Evolutionary conservation across 2,113 vertebrate species (phyloP).

Genomic region (Psittacara wagleri): DNA sequence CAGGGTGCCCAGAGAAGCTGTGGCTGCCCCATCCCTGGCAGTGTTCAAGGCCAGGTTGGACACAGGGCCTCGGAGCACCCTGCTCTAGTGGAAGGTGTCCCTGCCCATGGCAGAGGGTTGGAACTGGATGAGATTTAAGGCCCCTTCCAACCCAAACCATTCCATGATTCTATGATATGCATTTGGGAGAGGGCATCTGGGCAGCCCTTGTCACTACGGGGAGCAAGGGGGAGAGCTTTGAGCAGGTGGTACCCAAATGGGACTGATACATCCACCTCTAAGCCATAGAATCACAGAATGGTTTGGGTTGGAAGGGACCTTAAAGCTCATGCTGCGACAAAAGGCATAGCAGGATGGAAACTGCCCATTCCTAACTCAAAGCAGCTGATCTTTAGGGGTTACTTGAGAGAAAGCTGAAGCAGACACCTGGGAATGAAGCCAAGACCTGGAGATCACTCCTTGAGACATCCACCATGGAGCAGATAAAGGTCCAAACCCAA

Average conservation of each 20-base stretch:
- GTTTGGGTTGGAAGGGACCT: background rate
- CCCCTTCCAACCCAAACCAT: background rate
- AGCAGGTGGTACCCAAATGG: background rate
- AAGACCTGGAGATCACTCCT: too few relatives aligned
- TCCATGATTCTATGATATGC: fast-evolving
- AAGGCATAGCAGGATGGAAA: background rate
- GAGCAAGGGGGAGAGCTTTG: background rate
- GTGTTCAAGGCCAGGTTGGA: too few relatives aligned
- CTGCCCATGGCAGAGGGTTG: background rate
- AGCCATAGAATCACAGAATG: background rate
- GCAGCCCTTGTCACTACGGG: background rate
- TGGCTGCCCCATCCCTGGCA: too few relatives aligned
- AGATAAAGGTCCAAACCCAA: background rate
- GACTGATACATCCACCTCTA: fast-evolving
- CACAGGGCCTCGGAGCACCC: background rate
- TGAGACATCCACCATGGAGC: background rate
- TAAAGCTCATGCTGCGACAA: background rate
- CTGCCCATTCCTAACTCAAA: background rate
- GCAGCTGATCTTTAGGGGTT: background rate
- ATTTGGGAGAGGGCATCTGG: background rate
- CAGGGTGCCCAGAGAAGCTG: too few relatives aligned
- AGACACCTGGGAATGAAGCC: background rate
- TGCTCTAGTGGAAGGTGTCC: background rate
- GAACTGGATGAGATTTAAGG: background rate
- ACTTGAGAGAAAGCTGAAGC: background rate